Conservation (phyloP, 1,140 invertebrate species). For the Eciton burchellii region DNA sequence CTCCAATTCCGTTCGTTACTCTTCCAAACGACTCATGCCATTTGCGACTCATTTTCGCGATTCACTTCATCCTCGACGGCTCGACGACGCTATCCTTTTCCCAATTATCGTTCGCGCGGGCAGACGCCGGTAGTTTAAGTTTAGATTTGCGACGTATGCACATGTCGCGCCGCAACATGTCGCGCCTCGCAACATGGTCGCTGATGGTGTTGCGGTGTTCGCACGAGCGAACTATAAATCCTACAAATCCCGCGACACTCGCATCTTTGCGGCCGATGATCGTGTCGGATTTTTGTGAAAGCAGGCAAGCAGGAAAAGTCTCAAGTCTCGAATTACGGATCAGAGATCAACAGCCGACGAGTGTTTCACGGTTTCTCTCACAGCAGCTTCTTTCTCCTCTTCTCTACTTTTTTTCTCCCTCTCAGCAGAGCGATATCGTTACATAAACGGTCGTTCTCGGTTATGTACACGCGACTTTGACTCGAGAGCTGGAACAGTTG, state of each 20-base stretch:
- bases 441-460: conserved; percentile 17
- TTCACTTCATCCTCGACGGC: no score
- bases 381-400: no score
- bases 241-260: conserved; percentile 37
- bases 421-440: background rate
- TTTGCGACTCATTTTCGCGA: conserved; percentile 22
- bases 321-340: no score
- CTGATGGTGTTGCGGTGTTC: conserved; percentile 26
- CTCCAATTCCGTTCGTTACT: no score
- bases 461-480: conserved; percentile 18
- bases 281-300: no score
- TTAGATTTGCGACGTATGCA: conserved; percentile 47
- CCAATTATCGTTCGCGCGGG: conserved; percentile 58
- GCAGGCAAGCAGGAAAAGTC: no score
- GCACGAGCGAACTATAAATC: conserved; percentile 47
- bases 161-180: background rate
- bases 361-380: no score
- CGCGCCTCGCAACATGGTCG: conserved; percentile 27
- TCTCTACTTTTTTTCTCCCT: no score
- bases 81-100: no score
- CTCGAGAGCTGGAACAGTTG: conserved; percentile 18
- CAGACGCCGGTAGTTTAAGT: conserved; percentile 54
- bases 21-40: no score
- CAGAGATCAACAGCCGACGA: no score
- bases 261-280: background rate